These are phyloP conservation scores for Tangara arthus DNA, from an alignment of 2,797 vertebrate species.

Conservation along the genomic window DNA sequence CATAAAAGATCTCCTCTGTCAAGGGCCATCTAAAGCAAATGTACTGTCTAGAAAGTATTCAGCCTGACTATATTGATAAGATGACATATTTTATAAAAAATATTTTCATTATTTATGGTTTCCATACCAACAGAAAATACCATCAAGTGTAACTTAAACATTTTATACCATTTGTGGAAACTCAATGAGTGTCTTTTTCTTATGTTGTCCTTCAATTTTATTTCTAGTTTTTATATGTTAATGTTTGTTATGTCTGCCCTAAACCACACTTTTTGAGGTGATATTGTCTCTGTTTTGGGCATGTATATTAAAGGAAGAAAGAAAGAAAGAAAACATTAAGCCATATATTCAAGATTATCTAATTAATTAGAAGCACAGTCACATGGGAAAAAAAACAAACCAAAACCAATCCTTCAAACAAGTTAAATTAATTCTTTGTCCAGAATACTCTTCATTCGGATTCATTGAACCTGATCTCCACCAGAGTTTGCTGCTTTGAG, in stretches of 20 bases:
- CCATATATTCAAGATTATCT: not conserved
- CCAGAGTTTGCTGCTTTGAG: not conserved
- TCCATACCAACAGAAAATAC: not conserved
- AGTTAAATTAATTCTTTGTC: not conserved
- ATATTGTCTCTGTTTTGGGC: not conserved
- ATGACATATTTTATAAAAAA: not conserved
- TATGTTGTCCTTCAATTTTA: not conserved
- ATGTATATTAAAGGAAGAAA: not conserved
- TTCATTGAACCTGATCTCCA: not conserved
- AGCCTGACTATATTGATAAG: not conserved
- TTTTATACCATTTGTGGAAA: not conserved
- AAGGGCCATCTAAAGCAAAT: constrained; percentile 31
- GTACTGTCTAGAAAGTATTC: not conserved
- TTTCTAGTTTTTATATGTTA: not conserved
- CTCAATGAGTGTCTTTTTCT: not conserved
- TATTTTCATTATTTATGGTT: not conserved
- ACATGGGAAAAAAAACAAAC: accelerated
- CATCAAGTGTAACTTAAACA: not conserved
- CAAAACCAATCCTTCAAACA: accelerated
- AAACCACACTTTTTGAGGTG: not conserved
- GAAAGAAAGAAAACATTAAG: not conserved
- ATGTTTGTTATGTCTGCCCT: not conserved
- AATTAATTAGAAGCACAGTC: not conserved
- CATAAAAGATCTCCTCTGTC: constrained; percentile 32
- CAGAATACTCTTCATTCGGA: not conserved